Base-by-base conservation (phyloP, 1,140 invertebrate genomes). In the Drosophila persimilis region DNA sequence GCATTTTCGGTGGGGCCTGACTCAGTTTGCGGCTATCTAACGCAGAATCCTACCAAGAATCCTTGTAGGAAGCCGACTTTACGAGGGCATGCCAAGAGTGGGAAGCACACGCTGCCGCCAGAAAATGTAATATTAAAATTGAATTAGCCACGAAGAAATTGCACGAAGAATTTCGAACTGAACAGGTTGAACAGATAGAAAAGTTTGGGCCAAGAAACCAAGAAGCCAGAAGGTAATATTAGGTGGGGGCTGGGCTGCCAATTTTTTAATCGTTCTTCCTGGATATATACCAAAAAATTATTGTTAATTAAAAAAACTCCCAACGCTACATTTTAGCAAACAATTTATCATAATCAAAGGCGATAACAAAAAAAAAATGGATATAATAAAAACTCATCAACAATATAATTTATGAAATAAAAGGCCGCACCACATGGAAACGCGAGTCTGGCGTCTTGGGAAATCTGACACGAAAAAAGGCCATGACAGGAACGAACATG, bases 81-180 rank as follows among this genome's bases (percentile, higher is more conserved):
- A 53, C 59, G 56, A 52, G 41, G 47, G 43, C 46, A 75, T 51
- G 41, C 29, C 43, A 11, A 48, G 54, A 47, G 44, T 53, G 60
- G 43, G 51, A 50, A 58, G 62, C 47, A 53, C 70, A 79, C 63
- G 79, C 60, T 43, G 61, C 58, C 51, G 73, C 65, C 63, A 59
- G 71, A 85, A 85, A 74, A 86, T 86, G 61, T 75, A 69, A 85
- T 78, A 81, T 85, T 85, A 81, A 85, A 86, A 86, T 81, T 85
- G 86, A 85, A 85, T 85, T 86, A 86, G 77, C 60, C 44, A 15
- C 43, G 43, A 58, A 13, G 57, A 56, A 51, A 72, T 77, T 84
- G 58, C 22, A 22, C 39, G 56, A 7, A 50, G 72, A 60, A 78
- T 53, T 77, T 61, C 57, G 11, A 1, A 31, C 43, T 6, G 29